A percentile compares a stretch with the other conserved stretches of the same genome.
Conservation (phyloP, 2,888 invertebrate genomes). For the Andrena hattorfiana region DNA sequence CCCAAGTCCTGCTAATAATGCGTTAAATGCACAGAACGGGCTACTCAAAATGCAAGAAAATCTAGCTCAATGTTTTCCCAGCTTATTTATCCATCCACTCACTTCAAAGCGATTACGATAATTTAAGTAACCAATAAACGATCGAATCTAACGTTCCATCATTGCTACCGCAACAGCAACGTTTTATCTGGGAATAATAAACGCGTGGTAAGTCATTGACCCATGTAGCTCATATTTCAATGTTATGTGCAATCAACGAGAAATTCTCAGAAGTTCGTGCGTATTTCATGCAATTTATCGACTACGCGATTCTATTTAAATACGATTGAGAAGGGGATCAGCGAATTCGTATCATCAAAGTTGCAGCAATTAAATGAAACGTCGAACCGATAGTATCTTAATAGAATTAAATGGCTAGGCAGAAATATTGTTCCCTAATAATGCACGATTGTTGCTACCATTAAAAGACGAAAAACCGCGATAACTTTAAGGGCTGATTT, state of each 20-base stretch:
- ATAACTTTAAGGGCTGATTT: no score
- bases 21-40: no score
- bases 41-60: no score
- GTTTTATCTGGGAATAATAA: slow-evolving; percentile 5
- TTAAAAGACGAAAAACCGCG: no score
- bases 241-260: neutral
- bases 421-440: no score
- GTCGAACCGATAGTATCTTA: no score
- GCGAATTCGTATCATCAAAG: no score
- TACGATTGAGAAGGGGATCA: neutral
- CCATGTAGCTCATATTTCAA: slow-evolving; percentile 25
- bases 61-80: neutral
- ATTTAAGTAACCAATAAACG: neutral
- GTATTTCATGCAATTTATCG: slow-evolving; percentile 8
- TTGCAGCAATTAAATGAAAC: no score
- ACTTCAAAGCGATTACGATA: neutral
- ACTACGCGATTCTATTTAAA: neutral
- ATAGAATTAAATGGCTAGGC: no score
- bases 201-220: slow-evolving; percentile 11
- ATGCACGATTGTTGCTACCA: no score
- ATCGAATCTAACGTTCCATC: neutral
- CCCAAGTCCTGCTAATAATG: no score
- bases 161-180: neutral
- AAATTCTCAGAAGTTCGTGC: neutral
- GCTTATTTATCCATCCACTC: neutral